phyloP scores from a whole-genome alignment of 35 echinoderm and acorn worm genomes.

The Nesometra sesokonis region DNA sequence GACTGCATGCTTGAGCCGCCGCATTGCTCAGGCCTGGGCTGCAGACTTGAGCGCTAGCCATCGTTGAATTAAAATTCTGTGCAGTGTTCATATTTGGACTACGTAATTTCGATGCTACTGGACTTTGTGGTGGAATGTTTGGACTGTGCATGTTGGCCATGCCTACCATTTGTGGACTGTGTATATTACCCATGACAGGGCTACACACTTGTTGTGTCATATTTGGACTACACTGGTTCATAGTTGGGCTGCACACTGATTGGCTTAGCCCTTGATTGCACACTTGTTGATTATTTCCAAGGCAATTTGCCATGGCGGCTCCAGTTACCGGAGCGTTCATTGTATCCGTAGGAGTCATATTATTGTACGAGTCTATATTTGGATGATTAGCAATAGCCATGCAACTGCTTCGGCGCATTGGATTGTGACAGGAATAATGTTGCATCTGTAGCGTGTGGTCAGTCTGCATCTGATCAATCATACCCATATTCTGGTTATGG shows the following conservation, averaged over 20 bases:
- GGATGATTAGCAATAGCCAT: neutral
- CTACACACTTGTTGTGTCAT: neutral
- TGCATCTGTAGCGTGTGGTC: neutral
- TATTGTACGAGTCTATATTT: neutral
- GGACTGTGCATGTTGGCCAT: neutral
- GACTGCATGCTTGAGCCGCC: constrained; percentile 27
- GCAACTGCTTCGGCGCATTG: neutral
- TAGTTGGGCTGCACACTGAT: neutral
- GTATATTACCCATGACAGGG: neutral
- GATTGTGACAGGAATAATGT: neutral
- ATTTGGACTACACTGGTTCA: neutral
- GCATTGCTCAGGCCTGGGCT: neutral
- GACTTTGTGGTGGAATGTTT: neutral
- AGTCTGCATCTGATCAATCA: neutral
- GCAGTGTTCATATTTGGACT: neutral
- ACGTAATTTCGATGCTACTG: neutral
- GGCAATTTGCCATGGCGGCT: neutral
- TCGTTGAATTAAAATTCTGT: neutral
- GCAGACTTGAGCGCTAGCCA: neutral
- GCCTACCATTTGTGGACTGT: neutral
- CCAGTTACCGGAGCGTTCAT: neutral
- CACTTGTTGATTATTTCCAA: neutral
- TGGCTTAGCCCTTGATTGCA: neutral
- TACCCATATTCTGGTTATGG: neutral
- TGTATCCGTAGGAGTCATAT: neutral